Conservation (phyloP, 2,797 vertebrate species). For the Typhlichthys subterraneus region DNA sequence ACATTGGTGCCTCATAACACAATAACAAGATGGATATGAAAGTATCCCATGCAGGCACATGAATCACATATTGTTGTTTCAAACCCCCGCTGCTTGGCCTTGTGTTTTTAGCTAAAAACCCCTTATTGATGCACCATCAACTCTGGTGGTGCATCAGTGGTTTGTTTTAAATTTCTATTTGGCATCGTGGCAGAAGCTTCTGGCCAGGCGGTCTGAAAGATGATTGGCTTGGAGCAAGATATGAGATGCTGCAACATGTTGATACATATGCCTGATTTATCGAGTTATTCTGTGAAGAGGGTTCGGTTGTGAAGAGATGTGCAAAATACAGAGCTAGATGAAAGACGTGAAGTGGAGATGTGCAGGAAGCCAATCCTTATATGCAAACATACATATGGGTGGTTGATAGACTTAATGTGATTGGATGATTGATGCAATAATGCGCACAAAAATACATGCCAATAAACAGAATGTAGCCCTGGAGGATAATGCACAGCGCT, state of each 20-base stretch:
- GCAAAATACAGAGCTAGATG: neutral
- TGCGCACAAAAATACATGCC: neutral
- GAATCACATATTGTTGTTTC: neutral
- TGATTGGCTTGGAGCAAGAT: neutral
- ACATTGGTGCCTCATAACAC: too few species aligned
- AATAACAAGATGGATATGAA: too few species aligned
- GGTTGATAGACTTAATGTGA: neutral
- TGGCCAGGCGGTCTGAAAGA: constrained; percentile 9
- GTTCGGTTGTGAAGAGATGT: neutral
- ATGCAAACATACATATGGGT: neutral
- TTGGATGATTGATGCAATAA: neutral
- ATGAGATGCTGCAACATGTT: constrained; percentile 13
- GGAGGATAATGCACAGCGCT: constrained; percentile 8
- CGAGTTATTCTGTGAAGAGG: neutral
- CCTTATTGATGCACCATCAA: constrained; percentile 13
- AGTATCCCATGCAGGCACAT: too few species aligned
- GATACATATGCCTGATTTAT: constrained; percentile 5
- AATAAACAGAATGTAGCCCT: constrained; percentile 14
- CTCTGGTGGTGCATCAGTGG: constrained; percentile 7
- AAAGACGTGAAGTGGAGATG: neutral
- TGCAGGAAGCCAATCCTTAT: neutral
- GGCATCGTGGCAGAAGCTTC: constrained; percentile 20
- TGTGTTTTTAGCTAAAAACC: neutral
- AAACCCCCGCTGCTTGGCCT: neutral
- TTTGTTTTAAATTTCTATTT: constrained; percentile 18